These are phyloP conservation scores for Hippocampus kuda DNA, from an alignment of 2,797 vertebrate genomes.

Conservation along the genomic window DNA sequence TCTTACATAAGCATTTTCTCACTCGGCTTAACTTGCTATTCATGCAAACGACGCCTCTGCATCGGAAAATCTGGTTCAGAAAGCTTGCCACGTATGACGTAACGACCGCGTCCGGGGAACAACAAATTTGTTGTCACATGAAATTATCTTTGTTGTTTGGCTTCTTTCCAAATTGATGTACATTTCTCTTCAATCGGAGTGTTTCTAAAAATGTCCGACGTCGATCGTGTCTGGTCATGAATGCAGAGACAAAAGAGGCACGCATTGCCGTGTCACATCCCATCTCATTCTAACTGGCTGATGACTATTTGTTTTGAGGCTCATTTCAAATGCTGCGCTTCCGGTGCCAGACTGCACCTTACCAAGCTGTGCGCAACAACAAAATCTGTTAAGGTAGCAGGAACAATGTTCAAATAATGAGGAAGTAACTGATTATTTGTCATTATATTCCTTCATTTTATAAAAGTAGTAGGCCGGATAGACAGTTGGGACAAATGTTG, in stretches of 20 bases:
- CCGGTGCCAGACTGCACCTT: slow-evolving; percentile 28
- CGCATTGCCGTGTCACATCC: slow-evolving; percentile 1
- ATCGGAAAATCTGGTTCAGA: slow-evolving; percentile 1
- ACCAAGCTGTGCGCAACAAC: not conserved
- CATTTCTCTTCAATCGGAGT: slow-evolving; percentile 6
- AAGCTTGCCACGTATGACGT: slow-evolving; percentile 12
- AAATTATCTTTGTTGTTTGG: slow-evolving; percentile 33
- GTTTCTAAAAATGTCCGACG: not conserved
- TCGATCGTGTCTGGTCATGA: slow-evolving; percentile 1
- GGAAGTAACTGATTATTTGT: no score
- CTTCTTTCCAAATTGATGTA: slow-evolving; percentile 11
- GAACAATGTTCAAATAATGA: no score
- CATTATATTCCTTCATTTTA: no score
- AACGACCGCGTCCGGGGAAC: not conserved
- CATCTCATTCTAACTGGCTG: slow-evolving; percentile 26
- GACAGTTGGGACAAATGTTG: no score
- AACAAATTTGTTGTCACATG: slow-evolving; percentile 11
- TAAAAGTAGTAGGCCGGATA: no score
- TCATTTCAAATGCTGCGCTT: slow-evolving; percentile 44
- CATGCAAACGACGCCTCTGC: slow-evolving; percentile 14
- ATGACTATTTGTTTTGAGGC: slow-evolving; percentile 33
- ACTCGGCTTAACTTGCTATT: slow-evolving; percentile 24
- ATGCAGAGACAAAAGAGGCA: slow-evolving; percentile 1
- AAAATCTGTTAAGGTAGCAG: not conserved
- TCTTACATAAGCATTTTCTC: slow-evolving; percentile 19